Conservation (phyloP, 2,797 vertebrate genomes). For the Hoplostethus mediterraneus region DNA sequence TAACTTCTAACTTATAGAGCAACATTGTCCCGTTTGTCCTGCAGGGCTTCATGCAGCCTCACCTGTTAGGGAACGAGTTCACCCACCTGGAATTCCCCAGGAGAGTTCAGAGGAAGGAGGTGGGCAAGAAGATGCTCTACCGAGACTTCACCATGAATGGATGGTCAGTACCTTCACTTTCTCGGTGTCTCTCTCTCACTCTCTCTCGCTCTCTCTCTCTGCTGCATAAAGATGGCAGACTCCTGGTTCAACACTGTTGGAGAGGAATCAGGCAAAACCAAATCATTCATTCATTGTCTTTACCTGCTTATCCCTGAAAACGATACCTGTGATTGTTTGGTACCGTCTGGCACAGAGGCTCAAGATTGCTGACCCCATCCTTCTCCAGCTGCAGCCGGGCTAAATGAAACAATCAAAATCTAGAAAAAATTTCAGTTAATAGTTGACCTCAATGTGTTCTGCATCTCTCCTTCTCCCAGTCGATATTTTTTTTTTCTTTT, state of each 20-base stretch:
- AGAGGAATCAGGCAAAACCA: too few relatives aligned
- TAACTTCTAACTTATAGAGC: not conserved
- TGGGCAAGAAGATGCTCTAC: constrained; percentile 97
- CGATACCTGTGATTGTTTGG: too few relatives aligned
- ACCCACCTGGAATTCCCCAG: constrained; percentile 98
- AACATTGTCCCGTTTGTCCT: constrained; percentile 9
- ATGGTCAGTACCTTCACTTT: constrained; percentile 85
- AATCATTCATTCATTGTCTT: too few relatives aligned
- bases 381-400: too few relatives aligned
- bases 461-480: not conserved
- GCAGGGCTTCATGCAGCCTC: constrained; percentile 96
- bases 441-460: not conserved
- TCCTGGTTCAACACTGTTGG: too few relatives aligned
- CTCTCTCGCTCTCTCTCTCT: not conserved
- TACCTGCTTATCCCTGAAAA: not conserved
- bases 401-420: too few relatives aligned
- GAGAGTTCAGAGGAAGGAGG: constrained; percentile 95
- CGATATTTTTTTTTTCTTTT: not conserved
- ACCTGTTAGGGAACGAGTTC: constrained; percentile 97
- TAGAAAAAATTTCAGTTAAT: too few relatives aligned
- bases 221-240: too few relatives aligned
- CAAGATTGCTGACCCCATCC: too few relatives aligned
- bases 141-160: constrained; percentile 97
- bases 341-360: too few relatives aligned
- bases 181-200: not conserved